These are phyloP conservation scores for Tragelaphus imberbis DNA, from an alignment of 2,113 vertebrate genomes.

Conservation along the genomic window DNA sequence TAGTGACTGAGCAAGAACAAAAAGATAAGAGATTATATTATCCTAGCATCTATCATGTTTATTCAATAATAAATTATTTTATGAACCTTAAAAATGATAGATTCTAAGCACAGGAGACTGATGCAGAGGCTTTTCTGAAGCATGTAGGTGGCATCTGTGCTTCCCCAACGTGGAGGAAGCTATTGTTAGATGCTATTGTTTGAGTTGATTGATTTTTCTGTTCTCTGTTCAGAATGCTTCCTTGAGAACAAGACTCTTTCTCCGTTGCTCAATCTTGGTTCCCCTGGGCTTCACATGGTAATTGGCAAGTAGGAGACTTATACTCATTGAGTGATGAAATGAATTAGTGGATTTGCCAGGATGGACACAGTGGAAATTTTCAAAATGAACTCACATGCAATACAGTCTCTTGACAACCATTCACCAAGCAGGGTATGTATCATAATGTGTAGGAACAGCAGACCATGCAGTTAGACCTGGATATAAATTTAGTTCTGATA, in stretches of 20 bases:
- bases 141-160: background rate
- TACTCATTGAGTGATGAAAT: conserved; percentile 46
- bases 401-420: background rate
- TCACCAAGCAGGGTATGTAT: background rate
- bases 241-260: background rate
- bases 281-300: background rate
- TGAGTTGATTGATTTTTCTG: background rate
- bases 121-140: background rate
- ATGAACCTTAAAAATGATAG: background rate
- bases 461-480: background rate
- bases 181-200: background rate
- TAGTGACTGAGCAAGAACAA: background rate
- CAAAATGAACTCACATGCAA: background rate
- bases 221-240: background rate
- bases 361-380: conserved; percentile 53
- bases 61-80: background rate
- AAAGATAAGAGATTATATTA: background rate
- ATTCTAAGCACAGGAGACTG: background rate
- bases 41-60: background rate
- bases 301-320: background rate
- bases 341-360: background rate
- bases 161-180: background rate
- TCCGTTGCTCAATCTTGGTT: background rate
- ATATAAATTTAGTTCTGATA: background rate
- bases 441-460: background rate